Evolutionary conservation across 2,888 invertebrate species (phyloP).

Genomic region (Drosophila pseudotalamancana): DNA sequence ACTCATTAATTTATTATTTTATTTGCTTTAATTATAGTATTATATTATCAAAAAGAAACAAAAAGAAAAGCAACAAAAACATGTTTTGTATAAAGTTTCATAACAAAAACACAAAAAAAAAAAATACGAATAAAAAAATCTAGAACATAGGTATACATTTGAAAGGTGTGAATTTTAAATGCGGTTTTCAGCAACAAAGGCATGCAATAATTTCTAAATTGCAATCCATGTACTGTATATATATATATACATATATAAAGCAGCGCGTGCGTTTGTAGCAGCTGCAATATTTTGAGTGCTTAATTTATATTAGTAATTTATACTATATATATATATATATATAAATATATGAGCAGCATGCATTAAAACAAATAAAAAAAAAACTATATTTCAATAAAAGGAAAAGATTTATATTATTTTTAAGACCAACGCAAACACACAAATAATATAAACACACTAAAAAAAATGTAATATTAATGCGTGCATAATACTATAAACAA

Average conservation of each 20-base stretch:
- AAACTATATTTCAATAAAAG: conserved; percentile 42
- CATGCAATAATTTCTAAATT: conserved; percentile 26
- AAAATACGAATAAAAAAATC: neutral
- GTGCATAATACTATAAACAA: conserved; percentile 59
- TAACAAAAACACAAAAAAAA: conserved; percentile 22
- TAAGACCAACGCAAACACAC: conserved; percentile 42
- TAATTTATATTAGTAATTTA: conserved; percentile 79
- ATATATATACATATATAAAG: conserved; percentile 20
- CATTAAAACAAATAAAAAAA: conserved; percentile 54
- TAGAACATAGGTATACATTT: conserved; percentile 33
- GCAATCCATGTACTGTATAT: conserved; percentile 53
- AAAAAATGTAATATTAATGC: conserved; percentile 38
- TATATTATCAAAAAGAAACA: conserved; percentile 38
- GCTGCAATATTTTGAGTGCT: conserved; percentile 76
- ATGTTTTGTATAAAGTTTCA: conserved; percentile 52
- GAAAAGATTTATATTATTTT: conserved; percentile 52
- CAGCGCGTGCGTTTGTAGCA: conserved; percentile 63
- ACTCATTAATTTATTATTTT: conserved; percentile 77
- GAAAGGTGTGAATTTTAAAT: conserved; percentile 45
- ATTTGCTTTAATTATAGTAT: conserved; percentile 68
- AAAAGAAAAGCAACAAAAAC: conserved; percentile 27
- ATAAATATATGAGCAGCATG: conserved; percentile 43
- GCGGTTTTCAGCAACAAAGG: conserved; percentile 43
- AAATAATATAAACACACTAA: conserved; percentile 35
- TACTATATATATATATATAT: conserved; percentile 34